phyloP scores from a whole-genome alignment of 2,888 invertebrate genomes.

The Cantharis flavilabris region DNA sequence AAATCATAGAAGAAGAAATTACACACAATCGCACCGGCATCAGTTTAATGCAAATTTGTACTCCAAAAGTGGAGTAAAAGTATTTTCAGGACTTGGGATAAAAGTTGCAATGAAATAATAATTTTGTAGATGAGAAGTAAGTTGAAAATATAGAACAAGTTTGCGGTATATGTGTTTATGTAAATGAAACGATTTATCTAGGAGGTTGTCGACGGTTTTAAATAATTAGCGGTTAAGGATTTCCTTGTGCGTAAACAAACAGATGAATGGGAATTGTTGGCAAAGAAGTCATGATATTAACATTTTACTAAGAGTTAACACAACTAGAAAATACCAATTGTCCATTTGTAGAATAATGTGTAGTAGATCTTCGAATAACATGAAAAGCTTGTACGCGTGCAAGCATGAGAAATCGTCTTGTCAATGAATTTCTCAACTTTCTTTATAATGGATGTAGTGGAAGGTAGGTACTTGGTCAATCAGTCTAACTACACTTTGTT shows the following conservation, averaged over 20 bases:
- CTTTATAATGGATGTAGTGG: conserved; percentile 13
- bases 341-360: conserved; percentile 22
- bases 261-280: conserved; percentile 27
- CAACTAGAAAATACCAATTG: conserved; percentile 27
- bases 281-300: conserved; percentile 23
- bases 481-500: conserved; percentile 1
- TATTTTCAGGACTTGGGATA: background rate
- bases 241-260: conserved; percentile 19
- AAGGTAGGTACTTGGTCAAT: conserved; percentile 1
- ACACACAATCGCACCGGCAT: too few species aligned
- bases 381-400: conserved; percentile 13
- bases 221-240: conserved; percentile 15
- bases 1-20: too few species aligned
- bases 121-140: background rate
- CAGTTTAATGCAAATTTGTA: too few species aligned
- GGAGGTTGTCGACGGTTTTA: conserved; percentile 6
- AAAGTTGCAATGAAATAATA: background rate
- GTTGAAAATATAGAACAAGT: background rate
- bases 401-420: conserved; percentile 19
- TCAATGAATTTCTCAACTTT: conserved; percentile 16
- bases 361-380: conserved; percentile 16
- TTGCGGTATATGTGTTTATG: background rate
- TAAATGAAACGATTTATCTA: conserved; percentile 10
- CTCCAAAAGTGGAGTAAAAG: too few species aligned
- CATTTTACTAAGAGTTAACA: conserved; percentile 24